phyloP scores from a whole-genome alignment of 92 coral and sea anemone genomes.

The Meandrina meandrites region DNA sequence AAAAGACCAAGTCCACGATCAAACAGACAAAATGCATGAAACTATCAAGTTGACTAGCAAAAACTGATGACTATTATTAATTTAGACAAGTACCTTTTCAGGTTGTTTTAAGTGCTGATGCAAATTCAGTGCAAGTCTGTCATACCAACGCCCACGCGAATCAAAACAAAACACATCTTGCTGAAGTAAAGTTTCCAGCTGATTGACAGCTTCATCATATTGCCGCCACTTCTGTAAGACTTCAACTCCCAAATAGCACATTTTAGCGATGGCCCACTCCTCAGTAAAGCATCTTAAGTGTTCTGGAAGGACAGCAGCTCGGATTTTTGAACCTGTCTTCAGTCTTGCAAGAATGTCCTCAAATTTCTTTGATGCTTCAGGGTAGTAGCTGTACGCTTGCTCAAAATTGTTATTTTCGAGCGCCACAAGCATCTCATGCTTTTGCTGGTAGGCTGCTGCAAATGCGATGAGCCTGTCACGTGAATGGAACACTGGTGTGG shows the following conservation, averaged over 20 bases:
- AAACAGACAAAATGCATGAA: background rate
- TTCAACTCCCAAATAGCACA: conserved; percentile 95
- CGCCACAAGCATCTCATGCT: conserved; percentile 80
- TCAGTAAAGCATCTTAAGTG: conserved; percentile 91
- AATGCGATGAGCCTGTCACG: conserved; percentile 75
- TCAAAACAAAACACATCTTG: conserved; percentile 84
- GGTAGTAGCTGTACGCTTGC: conserved; percentile 67
- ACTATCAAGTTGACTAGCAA: background rate
- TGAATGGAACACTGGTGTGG: conserved; percentile 63
- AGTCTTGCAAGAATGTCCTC: conserved; percentile 52
- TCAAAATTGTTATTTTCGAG: conserved; percentile 77
- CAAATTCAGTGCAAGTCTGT: conserved; percentile 85
- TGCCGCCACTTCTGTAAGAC: conserved; percentile 84
- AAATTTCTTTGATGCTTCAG: conserved; percentile 62
- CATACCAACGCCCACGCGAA: conserved; percentile 94
- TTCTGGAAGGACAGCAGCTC: conserved; percentile 61
- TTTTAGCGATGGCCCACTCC: conserved; percentile 86
- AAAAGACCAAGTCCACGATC: background rate
- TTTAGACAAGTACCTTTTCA: conserved; percentile 54
- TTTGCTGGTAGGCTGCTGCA: conserved; percentile 79
- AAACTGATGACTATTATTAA: too few species aligned
- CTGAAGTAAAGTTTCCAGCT: conserved; percentile 66
- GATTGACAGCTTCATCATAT: conserved; percentile 84
- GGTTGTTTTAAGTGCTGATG: conserved; percentile 97
- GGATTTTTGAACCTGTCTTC: conserved; percentile 10